phyloP scores from a whole-genome alignment of 2,888 invertebrate genomes.

The Cheilosia pagana region DNA sequence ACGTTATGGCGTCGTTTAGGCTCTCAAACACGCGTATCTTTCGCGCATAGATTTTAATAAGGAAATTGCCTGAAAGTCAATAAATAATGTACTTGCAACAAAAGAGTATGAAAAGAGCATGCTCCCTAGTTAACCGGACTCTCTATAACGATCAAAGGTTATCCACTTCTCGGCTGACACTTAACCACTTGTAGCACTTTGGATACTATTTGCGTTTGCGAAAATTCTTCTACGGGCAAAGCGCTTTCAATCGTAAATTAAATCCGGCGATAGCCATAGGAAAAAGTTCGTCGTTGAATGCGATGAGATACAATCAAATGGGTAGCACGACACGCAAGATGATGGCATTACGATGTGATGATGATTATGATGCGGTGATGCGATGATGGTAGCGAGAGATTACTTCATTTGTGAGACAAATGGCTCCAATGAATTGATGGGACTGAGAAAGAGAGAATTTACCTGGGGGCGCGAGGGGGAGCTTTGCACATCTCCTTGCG shows the following conservation, averaged over 20 bases:
- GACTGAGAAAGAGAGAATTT: neutral
- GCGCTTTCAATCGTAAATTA: constrained; percentile 49
- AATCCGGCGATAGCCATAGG: constrained; percentile 18
- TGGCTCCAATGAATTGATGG: constrained; percentile 32
- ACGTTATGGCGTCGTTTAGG: constrained; percentile 45
- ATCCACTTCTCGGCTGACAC: constrained; percentile 64
- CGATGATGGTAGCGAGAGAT: constrained; percentile 28
- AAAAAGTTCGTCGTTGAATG: constrained; percentile 4
- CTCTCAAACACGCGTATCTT: constrained; percentile 37
- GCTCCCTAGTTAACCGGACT: constrained; percentile 55
- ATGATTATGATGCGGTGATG: constrained; percentile 36
- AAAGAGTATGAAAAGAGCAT: constrained; percentile 19
- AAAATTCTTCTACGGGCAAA: constrained; percentile 29
- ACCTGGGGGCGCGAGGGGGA: neutral
- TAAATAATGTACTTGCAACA: constrained; percentile 14
- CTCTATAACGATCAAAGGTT: constrained; percentile 39
- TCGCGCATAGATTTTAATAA: constrained; percentile 58
- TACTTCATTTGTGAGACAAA: constrained; percentile 61
- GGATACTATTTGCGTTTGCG: constrained; percentile 3
- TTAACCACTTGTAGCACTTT: constrained; percentile 29
- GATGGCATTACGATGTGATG: constrained; percentile 49
- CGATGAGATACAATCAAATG: constrained; percentile 32
- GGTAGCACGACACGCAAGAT: constrained; percentile 28
- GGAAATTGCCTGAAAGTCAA: constrained; percentile 43
- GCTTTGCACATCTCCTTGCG: too few species aligned